Base-by-base conservation (phyloP, 2,888 invertebrate species). In the Ditula angustiorana region DNA sequence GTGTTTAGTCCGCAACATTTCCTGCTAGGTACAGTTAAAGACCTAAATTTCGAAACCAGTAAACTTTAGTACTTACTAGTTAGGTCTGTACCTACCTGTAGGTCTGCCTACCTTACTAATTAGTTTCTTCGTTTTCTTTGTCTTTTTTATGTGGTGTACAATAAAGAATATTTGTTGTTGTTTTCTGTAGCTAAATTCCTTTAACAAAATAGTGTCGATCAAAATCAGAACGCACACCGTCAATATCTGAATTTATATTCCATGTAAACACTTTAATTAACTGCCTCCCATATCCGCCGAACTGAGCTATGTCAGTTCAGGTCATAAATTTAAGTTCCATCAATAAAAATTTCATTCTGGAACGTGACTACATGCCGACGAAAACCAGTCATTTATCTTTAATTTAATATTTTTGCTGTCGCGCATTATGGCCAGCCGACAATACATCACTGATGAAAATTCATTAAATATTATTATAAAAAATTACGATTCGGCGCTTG, bases 321-420 rank as follows among this genome's bases (percentile, higher is more conserved):
- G 35, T 59, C 28, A 52, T 59, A 55, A 57, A 55, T 55, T 62
- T 47, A 28, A 50, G 44, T 41, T 46, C 26, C 19, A 41, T 56
- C 41, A 56, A 56, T 41, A 53, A 52, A 63, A 58, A 58, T 58
- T 52, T 47, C 37, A 30, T 21, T 30, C 35, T 35, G 26, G 53
- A 26, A 58, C 67, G 63, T 67, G 67, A 67, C 55, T 46, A 55
- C 59, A 59, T 59, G 67, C 44, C 50, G 55, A 56, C 62, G 55
- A 55, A 41, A 55, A 53, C 37, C 24, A 63, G 52, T 58, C 50
- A 63, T 58, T 66, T 59, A 67, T 62, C 58, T 58, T 59, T 41
- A 41, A 63, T 58, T 58, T 63, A 63, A 58, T 61, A 61, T 55
- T 61, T 63, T 44, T 41, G 57, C 50, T 44, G 57, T 44, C 50